These are phyloP conservation scores for Sterrhoptilus dennistouni DNA, from an alignment of 2,113 vertebrate species.

Conservation along the genomic window DNA sequence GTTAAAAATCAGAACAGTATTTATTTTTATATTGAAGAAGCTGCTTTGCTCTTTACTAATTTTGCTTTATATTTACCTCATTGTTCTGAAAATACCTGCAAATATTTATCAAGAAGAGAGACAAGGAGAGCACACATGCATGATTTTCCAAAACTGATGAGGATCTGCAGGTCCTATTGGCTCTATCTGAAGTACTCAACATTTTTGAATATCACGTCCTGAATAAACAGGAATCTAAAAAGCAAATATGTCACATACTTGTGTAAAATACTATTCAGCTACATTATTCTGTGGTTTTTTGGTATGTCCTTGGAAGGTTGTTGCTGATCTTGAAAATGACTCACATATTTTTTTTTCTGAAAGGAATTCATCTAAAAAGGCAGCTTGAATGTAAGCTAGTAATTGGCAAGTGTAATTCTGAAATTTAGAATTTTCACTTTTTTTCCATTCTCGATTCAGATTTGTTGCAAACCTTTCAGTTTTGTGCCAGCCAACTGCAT, in stretches of 20 bases:
- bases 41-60: neutral
- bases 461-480: neutral
- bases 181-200: neutral
- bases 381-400: neutral
- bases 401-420: neutral
- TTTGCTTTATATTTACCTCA: neutral
- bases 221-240: neutral
- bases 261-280: neutral
- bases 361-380: neutral
- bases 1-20: neutral
- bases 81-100: neutral
- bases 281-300: neutral
- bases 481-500: neutral
- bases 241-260: neutral
- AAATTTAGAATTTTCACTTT: neutral
- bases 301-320: neutral
- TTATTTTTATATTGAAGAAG: neutral
- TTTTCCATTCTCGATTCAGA: neutral
- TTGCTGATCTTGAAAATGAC: neutral
- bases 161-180: neutral
- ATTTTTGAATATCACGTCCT: neutral
- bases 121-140: neutral
- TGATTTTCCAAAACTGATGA: neutral
- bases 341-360: neutral
- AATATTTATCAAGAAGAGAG: neutral